Percentiles rank a stretch among this genome's conserved stretches.
Conservation (phyloP, 1,140 invertebrate genomes). For the Drosophila auraria region DNA sequence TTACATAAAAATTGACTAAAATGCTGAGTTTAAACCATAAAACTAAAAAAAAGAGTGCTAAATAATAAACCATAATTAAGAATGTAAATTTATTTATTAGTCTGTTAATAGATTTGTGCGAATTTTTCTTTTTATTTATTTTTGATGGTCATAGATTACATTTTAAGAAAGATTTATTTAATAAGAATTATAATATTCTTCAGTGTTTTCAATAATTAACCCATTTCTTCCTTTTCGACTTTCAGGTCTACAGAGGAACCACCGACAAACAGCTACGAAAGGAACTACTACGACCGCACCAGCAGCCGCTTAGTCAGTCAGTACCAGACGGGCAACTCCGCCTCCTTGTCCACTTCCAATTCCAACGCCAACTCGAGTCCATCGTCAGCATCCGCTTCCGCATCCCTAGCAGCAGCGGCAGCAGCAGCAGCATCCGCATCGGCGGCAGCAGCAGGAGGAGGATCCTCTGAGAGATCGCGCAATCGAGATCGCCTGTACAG, state of each 20-base stretch:
- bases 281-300: slow-evolving; percentile 86
- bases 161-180: neutral
- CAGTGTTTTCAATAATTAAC: neutral
- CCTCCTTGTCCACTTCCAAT: slow-evolving; percentile 41
- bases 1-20: too few relatives aligned
- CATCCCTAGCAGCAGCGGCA: slow-evolving; percentile 24
- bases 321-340: slow-evolving; percentile 61
- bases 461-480: slow-evolving; percentile 67
- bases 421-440: slow-evolving; percentile 10
- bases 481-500: slow-evolving; percentile 72
- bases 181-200: neutral
- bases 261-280: slow-evolving; percentile 83
- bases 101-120: neutral
- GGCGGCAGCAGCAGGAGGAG: slow-evolving; percentile 13
- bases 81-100: neutral
- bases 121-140: neutral
- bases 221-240: slow-evolving; percentile 11
- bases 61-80: neutral
- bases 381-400: slow-evolving; percentile 28
- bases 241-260: slow-evolving; percentile 86
- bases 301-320: slow-evolving; percentile 69
- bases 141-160: neutral
- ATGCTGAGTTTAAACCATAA: neutral
- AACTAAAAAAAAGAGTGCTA: neutral
- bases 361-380: slow-evolving; percentile 41